phyloP scores from a whole-genome alignment of 1,140 invertebrate genomes.

The Whitmania pigra region DNA sequence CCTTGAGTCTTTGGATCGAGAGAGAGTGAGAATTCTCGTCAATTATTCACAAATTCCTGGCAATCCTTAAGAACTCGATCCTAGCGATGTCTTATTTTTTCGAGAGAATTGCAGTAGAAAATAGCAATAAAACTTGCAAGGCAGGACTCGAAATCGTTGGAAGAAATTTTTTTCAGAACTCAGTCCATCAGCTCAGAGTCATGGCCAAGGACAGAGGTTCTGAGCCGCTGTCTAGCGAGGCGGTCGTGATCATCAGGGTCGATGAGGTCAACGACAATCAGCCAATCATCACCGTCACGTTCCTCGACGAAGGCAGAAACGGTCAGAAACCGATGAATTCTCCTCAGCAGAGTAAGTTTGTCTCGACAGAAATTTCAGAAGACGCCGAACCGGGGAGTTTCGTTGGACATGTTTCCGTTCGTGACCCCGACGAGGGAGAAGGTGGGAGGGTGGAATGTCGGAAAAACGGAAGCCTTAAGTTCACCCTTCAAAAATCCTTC shows the following conservation, averaged over 20 bases:
- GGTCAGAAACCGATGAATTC: background rate
- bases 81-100: background rate
- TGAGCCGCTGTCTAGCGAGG: constrained; percentile 16
- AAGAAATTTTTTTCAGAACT: constrained; percentile 28
- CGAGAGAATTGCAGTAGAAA: constrained; percentile 31
- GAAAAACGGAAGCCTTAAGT: constrained; percentile 14
- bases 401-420: constrained; percentile 14
- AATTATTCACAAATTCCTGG: background rate
- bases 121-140: constrained; percentile 27
- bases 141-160: constrained; percentile 29
- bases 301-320: constrained; percentile 10
- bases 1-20: background rate
- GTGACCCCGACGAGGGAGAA: constrained; percentile 35
- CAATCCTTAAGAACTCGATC: background rate
- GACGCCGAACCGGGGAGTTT: constrained; percentile 5
- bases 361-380: constrained; percentile 7
- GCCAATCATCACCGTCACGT: constrained; percentile 18
- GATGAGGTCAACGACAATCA: constrained; percentile 24
- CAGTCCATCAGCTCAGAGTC: constrained; percentile 30
- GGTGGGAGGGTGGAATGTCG: constrained; percentile 23
- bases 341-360: background rate
- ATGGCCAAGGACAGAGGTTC: constrained; percentile 29
- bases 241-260: constrained; percentile 17
- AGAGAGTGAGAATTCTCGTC: background rate
- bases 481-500: background rate